phyloP scores from a whole-genome alignment of 2,888 invertebrate genomes.

The Clistopyga incitator region DNA sequence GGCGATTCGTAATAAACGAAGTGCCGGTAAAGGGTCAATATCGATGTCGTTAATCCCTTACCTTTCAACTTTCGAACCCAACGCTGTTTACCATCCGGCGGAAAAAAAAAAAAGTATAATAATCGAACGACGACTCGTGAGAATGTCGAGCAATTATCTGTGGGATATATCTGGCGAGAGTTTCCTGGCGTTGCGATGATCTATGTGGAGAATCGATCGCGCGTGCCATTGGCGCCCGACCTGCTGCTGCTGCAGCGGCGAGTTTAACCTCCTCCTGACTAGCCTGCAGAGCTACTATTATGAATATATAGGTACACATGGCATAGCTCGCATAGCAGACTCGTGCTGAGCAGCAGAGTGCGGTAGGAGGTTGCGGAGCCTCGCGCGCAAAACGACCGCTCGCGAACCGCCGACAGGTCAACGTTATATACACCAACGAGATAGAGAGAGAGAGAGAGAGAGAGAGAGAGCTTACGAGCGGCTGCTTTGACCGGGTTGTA shows the following conservation, averaged over 20 bases:
- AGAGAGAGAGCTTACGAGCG: slow-evolving; percentile 23
- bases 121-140: neutral
- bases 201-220: slow-evolving; percentile 57
- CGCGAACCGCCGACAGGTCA: slow-evolving; percentile 61
- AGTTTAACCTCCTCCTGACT: slow-evolving; percentile 10
- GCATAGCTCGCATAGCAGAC: slow-evolving; percentile 26
- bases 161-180: slow-evolving; percentile 4
- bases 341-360: slow-evolving; percentile 41
- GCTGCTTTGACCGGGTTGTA: slow-evolving; percentile 10
- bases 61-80: neutral
- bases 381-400: slow-evolving; percentile 59
- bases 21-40: neutral
- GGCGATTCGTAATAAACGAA: neutral
- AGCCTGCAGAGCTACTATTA: slow-evolving; percentile 6
- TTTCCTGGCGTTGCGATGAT: slow-evolving; percentile 54
- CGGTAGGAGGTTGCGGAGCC: slow-evolving; percentile 64
- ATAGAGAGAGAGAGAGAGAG: too few relatives aligned
- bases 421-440: slow-evolving; percentile 55
- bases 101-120: neutral
- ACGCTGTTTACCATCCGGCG: neutral
- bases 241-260: slow-evolving; percentile 17
- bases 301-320: slow-evolving; percentile 1
- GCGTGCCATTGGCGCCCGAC: neutral
- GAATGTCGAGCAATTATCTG: slow-evolving; percentile 4
- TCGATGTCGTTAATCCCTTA: neutral